These are phyloP conservation scores for Phylloscopus trochilus DNA, from an alignment of 2,113 vertebrate species.

Conservation along the genomic window DNA sequence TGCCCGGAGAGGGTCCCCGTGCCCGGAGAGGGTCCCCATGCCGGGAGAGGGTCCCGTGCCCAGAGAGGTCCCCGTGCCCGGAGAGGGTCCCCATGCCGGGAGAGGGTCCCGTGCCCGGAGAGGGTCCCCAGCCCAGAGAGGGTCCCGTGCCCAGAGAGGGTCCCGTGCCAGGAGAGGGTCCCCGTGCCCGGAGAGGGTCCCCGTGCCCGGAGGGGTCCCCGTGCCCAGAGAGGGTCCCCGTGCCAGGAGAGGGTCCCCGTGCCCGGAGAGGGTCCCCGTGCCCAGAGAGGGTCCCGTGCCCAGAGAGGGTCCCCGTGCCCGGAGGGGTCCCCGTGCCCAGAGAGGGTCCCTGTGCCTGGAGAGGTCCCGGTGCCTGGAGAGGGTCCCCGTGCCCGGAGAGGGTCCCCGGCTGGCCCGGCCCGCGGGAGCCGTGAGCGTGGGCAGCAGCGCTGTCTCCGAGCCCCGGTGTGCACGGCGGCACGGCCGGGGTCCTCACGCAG, in stretches of 20 bases:
- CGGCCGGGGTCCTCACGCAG: rapidly evolving
- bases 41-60: rapidly evolving
- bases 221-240: rapidly evolving
- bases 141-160: rapidly evolving
- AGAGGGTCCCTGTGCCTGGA: rapidly evolving
- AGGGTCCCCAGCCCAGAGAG: too few relatives aligned
- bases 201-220: rapidly evolving
- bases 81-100: rapidly evolving
- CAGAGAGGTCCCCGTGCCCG: rapidly evolving
- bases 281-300: rapidly evolving
- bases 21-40: rapidly evolving
- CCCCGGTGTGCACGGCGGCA: rapidly evolving
- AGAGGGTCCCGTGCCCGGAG: rapidly evolving
- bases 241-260: rapidly evolving
- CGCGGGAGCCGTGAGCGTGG: rapidly evolving
- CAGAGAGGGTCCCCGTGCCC: not conserved
- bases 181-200: rapidly evolving
- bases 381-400: rapidly evolving
- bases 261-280: rapidly evolving
- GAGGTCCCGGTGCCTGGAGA: rapidly evolving
- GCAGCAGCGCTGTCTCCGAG: not conserved
- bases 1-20: rapidly evolving
- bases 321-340: too few relatives aligned
- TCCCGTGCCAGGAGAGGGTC: rapidly evolving
- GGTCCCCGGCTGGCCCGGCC: not conserved